Evolutionary conservation across 2,113 vertebrate species (phyloP).

Genomic region (Corythaeola cristata): DNA sequence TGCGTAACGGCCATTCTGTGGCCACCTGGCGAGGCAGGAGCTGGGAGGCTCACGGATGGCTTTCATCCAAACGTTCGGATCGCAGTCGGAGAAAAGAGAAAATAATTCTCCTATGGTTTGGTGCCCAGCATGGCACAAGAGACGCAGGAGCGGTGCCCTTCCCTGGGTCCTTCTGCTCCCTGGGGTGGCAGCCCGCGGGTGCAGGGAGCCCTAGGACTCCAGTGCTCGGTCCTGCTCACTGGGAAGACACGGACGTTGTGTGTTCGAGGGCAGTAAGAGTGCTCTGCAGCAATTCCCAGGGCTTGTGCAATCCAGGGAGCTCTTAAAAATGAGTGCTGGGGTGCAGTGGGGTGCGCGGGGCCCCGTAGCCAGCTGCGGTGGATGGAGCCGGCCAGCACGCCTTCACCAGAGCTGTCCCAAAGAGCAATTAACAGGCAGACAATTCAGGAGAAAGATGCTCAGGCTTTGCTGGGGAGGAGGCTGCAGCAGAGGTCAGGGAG

Average conservation of each 20-base stretch:
- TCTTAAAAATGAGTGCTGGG: neutral
- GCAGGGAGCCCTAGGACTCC: neutral
- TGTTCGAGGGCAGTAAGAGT: neutral
- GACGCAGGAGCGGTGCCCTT: fast-evolving
- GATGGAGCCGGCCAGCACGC: neutral
- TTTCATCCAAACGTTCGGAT: fast-evolving
- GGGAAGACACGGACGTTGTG: fast-evolving
- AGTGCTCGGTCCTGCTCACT: fast-evolving
- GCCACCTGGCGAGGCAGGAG: neutral
- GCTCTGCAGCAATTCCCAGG: neutral
- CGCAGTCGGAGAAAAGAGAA: fast-evolving
- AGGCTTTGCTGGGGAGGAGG: neutral
- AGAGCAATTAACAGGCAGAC: neutral
- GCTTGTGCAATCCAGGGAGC: neutral
- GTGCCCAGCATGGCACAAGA: neutral
- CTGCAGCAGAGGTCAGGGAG: neutral
- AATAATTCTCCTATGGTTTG: too few species aligned
- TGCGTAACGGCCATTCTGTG: neutral
- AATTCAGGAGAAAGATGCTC: neutral
- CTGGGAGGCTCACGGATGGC: fast-evolving
- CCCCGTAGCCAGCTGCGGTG: neutral
- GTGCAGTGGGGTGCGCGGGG: neutral
- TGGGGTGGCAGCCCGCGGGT: neutral
- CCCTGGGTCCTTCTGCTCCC: neutral
- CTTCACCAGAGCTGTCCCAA: neutral